Base-by-base conservation (phyloP, 2,888 invertebrate genomes). In the Aporophyla lueneburgensis region DNA sequence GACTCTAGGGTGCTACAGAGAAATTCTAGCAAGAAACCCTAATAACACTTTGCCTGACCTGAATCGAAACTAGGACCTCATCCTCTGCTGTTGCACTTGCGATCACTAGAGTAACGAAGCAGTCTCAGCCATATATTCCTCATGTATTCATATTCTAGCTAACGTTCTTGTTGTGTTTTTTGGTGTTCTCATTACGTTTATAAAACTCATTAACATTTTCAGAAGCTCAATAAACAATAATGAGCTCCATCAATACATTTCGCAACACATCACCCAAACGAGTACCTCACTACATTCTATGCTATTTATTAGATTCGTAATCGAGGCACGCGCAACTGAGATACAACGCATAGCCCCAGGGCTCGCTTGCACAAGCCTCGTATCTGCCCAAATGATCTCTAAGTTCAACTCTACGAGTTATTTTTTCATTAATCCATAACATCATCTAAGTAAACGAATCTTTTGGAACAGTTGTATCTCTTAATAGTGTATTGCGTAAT, bases 401-500 rank as follows among this genome's bases (percentile, higher is more conserved):
- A 86, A 84, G 87, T 74, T 85, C 77, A 53, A 80, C 78, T 74
- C 33, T 76, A 65, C 74, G 62, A 56, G 90, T 89, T n/a, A 89
- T 79, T 89, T 92, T 92, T 92, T 93, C 92, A 91, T 90, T 91
- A 92, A 90, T 89, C 84, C 89, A 87, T 81, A 90, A 90, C 87
- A 89, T 88, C 93, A 92, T 93, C 93, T 92, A 91, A 93, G 93
- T 93, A 93, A 94, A 94, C 91, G 92, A 91, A 90, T 89, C 88
- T 86, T 87, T 91, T 89, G 89, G 89, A 92, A 91, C 91, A 89
- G 93, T 93, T 93, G 93, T 94, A 92, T 91, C 87, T 89, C 91
- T 92, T 94, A 95, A 94, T 95, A 92, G 91, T 81, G 67, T 92
- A 87, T 95, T 95, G 90, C 92, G 91, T 92, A 93, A 95, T 88